Evolutionary conservation across 2,888 invertebrate genomes (phyloP), one percentile per base, ranked within the genome.

Genomic region (Sesamia inferens): DNA sequence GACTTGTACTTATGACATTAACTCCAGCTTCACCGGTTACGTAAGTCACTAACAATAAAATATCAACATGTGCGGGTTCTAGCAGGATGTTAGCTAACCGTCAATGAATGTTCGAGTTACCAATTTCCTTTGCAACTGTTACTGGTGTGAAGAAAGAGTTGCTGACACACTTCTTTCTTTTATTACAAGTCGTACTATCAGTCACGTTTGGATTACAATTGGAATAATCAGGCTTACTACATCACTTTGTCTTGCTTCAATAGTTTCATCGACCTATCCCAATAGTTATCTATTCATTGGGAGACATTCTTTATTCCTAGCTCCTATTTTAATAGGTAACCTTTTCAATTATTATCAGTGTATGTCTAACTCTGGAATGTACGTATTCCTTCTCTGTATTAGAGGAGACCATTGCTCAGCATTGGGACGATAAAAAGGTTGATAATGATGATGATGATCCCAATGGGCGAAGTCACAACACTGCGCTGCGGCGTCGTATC

Each of bases 81-180:
- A 57, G 48, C 77, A 80, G 82, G 83, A 83, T 83, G 59, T 82
- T 73, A 80, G 77, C 81, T 71, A 83, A 83, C 67, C 31, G 57
- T 24, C 55, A 61, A 16, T 39, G 65, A 55, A 14, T 61, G 61
- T 59, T 80, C 58, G 63, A 58, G 62, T 80, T 83, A 76, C 76
- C 76, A 72, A 82, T 72, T 75, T 82, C 77, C 80, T 82, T 79
- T 74, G 74, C 71, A 82, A 77, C 61, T 63, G 48, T 64, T 82
- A 59, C 65, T 62, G 61, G 59, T 66, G 59, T 66, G 61, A 68
- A 55, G 57, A 68, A 63, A 70, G 57, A 68, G 19, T 66, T 31
- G 22, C 65, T 81, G 81, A 71, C 74, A 83, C 66, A 80, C 51
- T 74, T 83, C 24, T 69, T 57, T 69, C 42, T 64, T 51, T 19